A percentile compares a stretch with the other conserved stretches of the same genome.
Conservation (phyloP, 2,113 vertebrate genomes). For the Protobothrops flavoviridis region DNA sequence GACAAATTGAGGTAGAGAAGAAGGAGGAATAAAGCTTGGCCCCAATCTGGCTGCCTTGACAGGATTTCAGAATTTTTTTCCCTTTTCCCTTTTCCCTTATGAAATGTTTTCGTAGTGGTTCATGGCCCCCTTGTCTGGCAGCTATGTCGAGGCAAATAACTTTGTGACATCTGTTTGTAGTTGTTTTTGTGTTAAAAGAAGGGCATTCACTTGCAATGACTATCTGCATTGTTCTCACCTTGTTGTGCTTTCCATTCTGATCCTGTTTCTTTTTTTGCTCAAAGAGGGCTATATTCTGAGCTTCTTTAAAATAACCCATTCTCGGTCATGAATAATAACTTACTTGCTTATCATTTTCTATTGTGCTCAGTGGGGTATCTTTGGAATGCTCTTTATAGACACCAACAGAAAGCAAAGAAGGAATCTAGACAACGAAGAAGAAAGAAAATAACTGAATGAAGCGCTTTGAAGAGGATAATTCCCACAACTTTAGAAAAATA, state of each 20-base stretch:
- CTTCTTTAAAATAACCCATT: neutral
- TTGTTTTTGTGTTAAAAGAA: neutral
- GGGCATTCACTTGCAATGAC: neutral
- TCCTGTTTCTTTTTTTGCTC: neutral
- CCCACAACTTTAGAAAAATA: neutral
- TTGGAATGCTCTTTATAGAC: neutral
- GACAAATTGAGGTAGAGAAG: constrained; percentile 32
- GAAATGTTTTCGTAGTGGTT: neutral
- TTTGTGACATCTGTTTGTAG: neutral
- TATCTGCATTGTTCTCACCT: neutral
- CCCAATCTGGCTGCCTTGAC: neutral
- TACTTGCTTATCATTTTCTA: neutral
- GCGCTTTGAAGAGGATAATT: neutral
- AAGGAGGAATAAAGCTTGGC: constrained; percentile 10
- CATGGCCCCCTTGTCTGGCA: rapidly evolving
- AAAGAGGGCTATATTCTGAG: constrained; percentile 1
- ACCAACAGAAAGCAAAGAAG: neutral
- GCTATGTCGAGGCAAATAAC: neutral
- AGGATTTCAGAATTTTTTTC: constrained; percentile 21
- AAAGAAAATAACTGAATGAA: neutral
- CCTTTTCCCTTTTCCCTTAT: neutral
- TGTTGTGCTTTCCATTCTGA: constrained; percentile 16
- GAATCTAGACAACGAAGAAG: neutral
- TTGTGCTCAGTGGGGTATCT: neutral
- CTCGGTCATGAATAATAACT: neutral